A percentile compares a stretch with the other conserved stretches of the same genome.
Conservation (phyloP, 2,113 vertebrate species). For the Ammospiza caudacuta region DNA sequence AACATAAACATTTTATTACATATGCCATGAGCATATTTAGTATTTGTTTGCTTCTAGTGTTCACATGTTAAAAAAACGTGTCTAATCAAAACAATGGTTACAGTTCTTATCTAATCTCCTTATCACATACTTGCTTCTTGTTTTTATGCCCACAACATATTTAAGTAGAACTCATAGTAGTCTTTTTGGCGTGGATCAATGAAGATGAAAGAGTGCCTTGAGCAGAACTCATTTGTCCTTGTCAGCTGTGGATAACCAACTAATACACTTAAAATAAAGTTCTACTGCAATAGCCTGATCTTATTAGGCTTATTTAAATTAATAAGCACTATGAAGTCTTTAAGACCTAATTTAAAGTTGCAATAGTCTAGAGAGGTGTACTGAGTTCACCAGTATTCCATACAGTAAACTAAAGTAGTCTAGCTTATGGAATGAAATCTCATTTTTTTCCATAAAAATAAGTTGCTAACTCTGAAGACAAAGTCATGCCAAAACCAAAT, state of each 20-base stretch:
- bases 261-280: constrained; percentile 63
- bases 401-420: background rate
- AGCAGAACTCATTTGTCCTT: constrained; percentile 58
- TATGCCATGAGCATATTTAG: background rate
- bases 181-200: constrained; percentile 58
- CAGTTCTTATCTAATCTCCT: constrained; percentile 14
- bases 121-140: background rate
- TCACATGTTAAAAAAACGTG: background rate
- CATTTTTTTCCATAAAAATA: background rate
- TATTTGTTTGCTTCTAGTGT: background rate
- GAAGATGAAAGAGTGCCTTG: constrained; percentile 43
- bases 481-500: background rate
- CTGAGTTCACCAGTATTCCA: background rate
- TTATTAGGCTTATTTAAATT: constrained; percentile 50
- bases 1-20: background rate
- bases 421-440: background rate
- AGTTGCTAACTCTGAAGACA: background rate
- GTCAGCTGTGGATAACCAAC: constrained; percentile 37
- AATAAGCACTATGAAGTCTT: constrained; percentile 43
- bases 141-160: constrained; percentile 17
- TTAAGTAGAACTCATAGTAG: constrained; percentile 9
- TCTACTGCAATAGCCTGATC: constrained; percentile 23
- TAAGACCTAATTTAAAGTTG: constrained; percentile 45
- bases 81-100: background rate
- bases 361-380: background rate